Base-by-base conservation (phyloP, 2,888 invertebrate species). In the Nomada ferruginata region DNA sequence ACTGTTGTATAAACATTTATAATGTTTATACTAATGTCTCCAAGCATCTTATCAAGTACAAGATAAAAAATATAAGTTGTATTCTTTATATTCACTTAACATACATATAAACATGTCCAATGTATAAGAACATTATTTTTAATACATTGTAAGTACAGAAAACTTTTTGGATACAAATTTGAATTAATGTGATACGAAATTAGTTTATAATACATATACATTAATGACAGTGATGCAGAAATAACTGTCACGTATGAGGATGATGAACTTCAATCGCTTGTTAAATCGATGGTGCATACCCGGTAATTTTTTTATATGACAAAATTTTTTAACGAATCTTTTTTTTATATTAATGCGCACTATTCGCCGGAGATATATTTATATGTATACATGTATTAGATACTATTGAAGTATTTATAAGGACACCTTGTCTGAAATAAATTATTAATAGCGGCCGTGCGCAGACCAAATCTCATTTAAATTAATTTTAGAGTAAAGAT, bases 111-210 rank as follows among this genome's bases (percentile, higher is more conserved):
- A 47, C 7, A 42, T 65, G 59, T 42, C 26, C 5, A 15, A n/a
- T 11, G 29, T 26, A 63, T 10, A 18, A 50, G 29, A 65, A 70
- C 7, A 64, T 57, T 64, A 65, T 44, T 29, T 42, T 63, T 57
- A 44, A 23, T 26, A 44, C 18, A 66, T 55, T 53, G 11, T 42
- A 59, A 64, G 61, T 65, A 70, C 64, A 74, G 76, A 78, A 79
- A 81, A 83, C 59, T 53, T 78, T 69, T 75, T 82, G 80, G 85
- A 76, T 85, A 86, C 86, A 85, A 85, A 86, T 64, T 84, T 82
- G 82, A 82, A 79, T 69, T 23, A 20, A 76, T 64, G 29, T 64
- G 66, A 75, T 70, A 78, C 61, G 50, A 79, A 79, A 79, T 60
- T 74, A 72, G 52, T 82, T 79, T 72, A 73, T 83, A 79, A 83